Evolutionary conservation across 2,888 invertebrate genomes (phyloP).

Genomic region (Stomorhina lunata): DNA sequence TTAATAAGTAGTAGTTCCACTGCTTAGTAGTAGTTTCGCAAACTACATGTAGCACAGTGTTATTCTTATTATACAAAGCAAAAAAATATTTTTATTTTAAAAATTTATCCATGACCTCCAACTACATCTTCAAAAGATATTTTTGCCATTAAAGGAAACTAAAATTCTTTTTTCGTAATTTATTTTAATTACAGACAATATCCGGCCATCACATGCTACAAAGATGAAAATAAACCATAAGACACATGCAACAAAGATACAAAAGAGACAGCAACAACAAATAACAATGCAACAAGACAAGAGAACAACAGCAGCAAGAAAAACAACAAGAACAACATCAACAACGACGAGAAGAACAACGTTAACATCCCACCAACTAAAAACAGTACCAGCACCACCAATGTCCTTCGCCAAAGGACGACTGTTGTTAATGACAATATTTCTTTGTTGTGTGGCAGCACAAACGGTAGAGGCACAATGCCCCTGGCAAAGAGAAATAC

Average conservation of each 20-base stretch:
- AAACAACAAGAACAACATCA: constrained; percentile 2
- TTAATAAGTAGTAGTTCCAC: too few relatives aligned
- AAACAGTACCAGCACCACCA: not conserved
- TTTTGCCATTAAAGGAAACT: not conserved
- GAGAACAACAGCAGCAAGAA: not conserved
- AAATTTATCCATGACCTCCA: not conserved
- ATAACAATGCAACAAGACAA: constrained; percentile 18
- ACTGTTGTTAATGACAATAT: constrained; percentile 57
- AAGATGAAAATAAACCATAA: constrained; percentile 49
- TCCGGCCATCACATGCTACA: constrained; percentile 47
- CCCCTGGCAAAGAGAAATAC: constrained; percentile 89
- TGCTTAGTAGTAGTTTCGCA: too few relatives aligned
- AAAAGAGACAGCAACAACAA: constrained; percentile 24
- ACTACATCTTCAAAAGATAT: not conserved
- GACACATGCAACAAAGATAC: constrained; percentile 21
- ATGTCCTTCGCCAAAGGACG: constrained; percentile 31
- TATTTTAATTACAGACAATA: constrained; percentile 57
- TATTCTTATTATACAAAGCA: not conserved
- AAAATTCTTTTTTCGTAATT: constrained; percentile 3
- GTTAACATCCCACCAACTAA: not conserved
- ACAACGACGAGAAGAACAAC: not conserved
- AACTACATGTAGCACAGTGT: too few relatives aligned
- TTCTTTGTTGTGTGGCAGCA: constrained; percentile 40
- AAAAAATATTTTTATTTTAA: not conserved
- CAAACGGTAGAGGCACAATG: constrained; percentile 83